phyloP scores from a whole-genome alignment of 2,888 invertebrate species.

The Synergus umbraculus region DNA sequence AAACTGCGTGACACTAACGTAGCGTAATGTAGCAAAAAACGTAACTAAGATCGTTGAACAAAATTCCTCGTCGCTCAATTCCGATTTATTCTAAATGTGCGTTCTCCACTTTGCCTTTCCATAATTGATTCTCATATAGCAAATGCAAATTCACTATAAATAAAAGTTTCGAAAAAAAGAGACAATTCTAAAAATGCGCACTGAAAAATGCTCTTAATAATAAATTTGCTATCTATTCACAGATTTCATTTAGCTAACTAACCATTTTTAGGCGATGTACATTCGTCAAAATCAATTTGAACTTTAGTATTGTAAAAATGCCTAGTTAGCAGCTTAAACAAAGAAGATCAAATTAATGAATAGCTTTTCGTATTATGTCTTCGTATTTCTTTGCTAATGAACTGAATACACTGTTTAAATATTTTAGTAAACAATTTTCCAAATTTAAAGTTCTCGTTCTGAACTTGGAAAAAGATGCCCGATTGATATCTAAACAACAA shows the following conservation, averaged over 20 bases:
- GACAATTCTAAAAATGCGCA: slow-evolving; percentile 1
- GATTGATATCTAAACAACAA: neutral
- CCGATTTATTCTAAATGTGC: slow-evolving; percentile 20
- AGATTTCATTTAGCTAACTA: slow-evolving; percentile 10
- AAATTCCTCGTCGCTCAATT: slow-evolving; percentile 10
- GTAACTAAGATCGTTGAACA: slow-evolving; percentile 1
- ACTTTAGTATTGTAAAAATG: slow-evolving; percentile 9
- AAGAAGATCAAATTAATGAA: slow-evolving; percentile 1
- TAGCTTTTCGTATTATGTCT: slow-evolving; percentile 1
- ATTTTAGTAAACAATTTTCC: neutral
- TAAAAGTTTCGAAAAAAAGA: slow-evolving; percentile 1
- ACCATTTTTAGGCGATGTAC: slow-evolving; percentile 10
- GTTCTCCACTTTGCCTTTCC: neutral
- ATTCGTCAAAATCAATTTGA: neutral
- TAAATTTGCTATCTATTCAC: slow-evolving; percentile 16
- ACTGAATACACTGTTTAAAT: slow-evolving; percentile 2
- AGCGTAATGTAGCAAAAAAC: neutral
- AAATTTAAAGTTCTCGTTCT: neutral
- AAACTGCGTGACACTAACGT: slow-evolving; percentile 1
- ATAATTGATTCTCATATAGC: neutral
- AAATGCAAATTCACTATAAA: slow-evolving; percentile 7
- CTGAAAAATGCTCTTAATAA: neutral
- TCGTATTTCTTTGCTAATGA: neutral
- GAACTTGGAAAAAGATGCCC: neutral
- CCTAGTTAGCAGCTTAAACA: neutral